phyloP scores from a whole-genome alignment of 2,113 vertebrate species.

The Equus przewalskii region DNA sequence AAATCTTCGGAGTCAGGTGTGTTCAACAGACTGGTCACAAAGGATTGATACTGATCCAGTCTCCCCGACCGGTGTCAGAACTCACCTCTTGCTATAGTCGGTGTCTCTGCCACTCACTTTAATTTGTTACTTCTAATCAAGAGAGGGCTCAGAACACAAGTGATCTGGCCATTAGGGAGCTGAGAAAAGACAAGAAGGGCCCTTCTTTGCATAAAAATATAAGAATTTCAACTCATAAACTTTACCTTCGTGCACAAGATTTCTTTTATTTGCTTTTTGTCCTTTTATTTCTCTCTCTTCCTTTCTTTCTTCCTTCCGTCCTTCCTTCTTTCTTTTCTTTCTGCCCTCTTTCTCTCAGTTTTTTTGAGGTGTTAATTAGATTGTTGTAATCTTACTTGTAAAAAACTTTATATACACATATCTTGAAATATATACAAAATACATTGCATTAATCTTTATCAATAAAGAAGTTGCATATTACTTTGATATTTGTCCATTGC shows the following conservation, averaged over 20 bases:
- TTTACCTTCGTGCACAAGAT: background rate
- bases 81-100: background rate
- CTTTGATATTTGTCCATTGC: background rate
- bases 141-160: background rate
- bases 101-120: background rate
- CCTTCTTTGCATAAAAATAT: background rate
- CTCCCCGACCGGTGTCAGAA: background rate
- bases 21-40: background rate
- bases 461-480: background rate
- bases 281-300: no score
- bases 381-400: background rate
- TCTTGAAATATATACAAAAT: background rate
- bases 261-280: background rate
- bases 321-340: background rate
- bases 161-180: no score
- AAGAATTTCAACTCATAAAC: background rate
- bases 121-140: background rate
- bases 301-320: background rate
- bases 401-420: background rate
- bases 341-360: background rate
- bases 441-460: background rate
- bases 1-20: background rate
- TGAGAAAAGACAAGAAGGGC: background rate
- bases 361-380: background rate
- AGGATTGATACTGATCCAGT: background rate